phyloP scores from a whole-genome alignment of 1,140 invertebrate species.

The Drosophila nasuta region DNA sequence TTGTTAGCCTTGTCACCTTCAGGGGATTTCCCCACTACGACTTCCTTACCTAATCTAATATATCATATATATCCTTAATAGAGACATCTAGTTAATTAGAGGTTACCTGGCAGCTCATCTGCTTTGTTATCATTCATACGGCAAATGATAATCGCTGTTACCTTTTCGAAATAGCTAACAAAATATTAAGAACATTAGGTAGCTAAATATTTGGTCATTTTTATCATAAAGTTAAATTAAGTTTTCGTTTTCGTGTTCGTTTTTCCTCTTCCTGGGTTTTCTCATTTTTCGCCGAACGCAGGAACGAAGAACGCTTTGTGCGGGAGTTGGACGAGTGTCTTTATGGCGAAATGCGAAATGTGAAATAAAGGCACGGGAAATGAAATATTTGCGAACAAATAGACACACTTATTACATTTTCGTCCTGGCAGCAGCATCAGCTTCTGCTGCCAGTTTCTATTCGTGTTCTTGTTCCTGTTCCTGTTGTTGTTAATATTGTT shows the following conservation, averaged over 20 bases:
- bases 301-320: conserved; percentile 23
- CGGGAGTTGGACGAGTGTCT: conserved; percentile 25
- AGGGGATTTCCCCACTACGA: too few species aligned
- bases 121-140: background rate
- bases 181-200: conserved; percentile 15
- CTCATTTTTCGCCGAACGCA: conserved; percentile 19
- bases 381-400: conserved; percentile 82
- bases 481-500: conserved; percentile 49
- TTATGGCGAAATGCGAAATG: conserved; percentile 28
- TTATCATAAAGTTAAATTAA: conserved; percentile 53
- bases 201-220: conserved; percentile 35
- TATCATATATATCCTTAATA: background rate
- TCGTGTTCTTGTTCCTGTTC: conserved; percentile 7
- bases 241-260: conserved; percentile 37
- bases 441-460: conserved; percentile 17
- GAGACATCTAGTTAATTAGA: conserved; percentile 1
- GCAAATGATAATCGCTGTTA: background rate
- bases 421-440: conserved; percentile 44
- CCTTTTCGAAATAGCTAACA: conserved; percentile 1
- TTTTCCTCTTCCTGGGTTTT: conserved; percentile 32
- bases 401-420: conserved; percentile 83
- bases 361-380: conserved; percentile 70
- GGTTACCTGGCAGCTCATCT: background rate
- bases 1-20: too few species aligned
- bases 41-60: background rate